A percentile compares a stretch with the other conserved stretches of the same genome.
Evolutionary conservation across 1,140 invertebrate species (phyloP).

Genomic region (Himalopsyche phryganea): DNA sequence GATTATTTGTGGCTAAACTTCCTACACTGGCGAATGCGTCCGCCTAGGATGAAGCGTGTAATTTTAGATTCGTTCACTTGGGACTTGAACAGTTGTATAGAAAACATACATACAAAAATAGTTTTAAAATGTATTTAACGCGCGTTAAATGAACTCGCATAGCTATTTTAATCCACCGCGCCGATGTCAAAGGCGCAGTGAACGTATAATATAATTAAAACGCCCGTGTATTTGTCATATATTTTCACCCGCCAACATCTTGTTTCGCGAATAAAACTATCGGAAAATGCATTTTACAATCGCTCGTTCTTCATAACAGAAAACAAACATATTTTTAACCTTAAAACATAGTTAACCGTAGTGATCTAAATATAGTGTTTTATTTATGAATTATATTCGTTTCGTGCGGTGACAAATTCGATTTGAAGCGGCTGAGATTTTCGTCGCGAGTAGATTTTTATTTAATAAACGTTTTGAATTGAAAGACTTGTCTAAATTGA

Average conservation of each 20-base stretch:
- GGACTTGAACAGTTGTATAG: conserved; percentile 4
- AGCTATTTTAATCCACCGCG: no score
- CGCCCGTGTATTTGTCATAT: no score
- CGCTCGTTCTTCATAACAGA: not conserved
- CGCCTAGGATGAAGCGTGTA: conserved; percentile 25
- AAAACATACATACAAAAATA: conserved; percentile 9
- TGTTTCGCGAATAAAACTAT: no score
- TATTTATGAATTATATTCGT: not conserved
- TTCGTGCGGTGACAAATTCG: not conserved
- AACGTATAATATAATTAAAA: no score
- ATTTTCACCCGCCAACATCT: no score
- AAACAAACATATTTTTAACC: conserved; percentile 10
- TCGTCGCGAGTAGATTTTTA: no score
- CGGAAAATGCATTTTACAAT: no score
- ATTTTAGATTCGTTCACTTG: conserved; percentile 35
- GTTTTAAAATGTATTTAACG: not conserved
- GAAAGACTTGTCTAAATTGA: not conserved
- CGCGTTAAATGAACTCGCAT: no score
- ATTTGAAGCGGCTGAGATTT: no score
- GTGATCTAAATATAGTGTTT: conserved; percentile 10
- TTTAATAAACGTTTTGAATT: no score
- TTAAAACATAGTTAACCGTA: not conserved
- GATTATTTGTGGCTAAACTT: conserved; percentile 45
- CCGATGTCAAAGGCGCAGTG: no score
- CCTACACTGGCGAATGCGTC: conserved; percentile 20